Evolutionary conservation across 2,888 invertebrate genomes (phyloP).

Genomic region (Selenia dentaria): DNA sequence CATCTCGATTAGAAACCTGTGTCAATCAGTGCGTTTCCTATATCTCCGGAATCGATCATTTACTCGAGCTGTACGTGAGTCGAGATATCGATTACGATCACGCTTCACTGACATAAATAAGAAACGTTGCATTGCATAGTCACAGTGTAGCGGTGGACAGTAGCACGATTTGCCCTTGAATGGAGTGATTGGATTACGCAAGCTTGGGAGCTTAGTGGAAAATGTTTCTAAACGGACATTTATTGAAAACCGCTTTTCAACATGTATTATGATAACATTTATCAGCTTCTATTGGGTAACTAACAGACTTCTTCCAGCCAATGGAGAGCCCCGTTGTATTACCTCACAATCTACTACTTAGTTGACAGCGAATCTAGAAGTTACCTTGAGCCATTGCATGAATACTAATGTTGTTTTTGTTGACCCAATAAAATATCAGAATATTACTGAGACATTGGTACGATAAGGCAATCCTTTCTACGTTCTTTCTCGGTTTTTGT

Average conservation of each 20-base stretch:
- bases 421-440: too few species aligned
- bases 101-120: conserved; percentile 42
- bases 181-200: conserved; percentile 7
- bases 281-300: too few species aligned
- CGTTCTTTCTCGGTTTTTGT: too few species aligned
- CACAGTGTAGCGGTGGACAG: conserved; percentile 28
- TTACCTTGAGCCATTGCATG: too few species aligned
- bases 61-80: conserved; percentile 27
- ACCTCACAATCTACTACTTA: too few species aligned
- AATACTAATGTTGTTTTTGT: too few species aligned
- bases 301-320: too few species aligned
- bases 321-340: too few species aligned
- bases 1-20: conserved; percentile 42
- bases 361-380: too few species aligned
- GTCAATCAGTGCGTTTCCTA: conserved; percentile 39
- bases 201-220: not conserved
- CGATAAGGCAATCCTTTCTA: too few species aligned
- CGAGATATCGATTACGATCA: conserved; percentile 35
- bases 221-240: conserved; percentile 5
- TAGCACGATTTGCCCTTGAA: conserved; percentile 13
- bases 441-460: too few species aligned
- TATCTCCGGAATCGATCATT: conserved; percentile 37
- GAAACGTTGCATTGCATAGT: conserved; percentile 25
- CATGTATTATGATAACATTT: too few species aligned
- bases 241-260: not conserved